A percentile compares a stretch with the other conserved stretches of the same genome.
Conservation (phyloP, 2,113 vertebrate species). For the Festucalex cinctus region DNA sequence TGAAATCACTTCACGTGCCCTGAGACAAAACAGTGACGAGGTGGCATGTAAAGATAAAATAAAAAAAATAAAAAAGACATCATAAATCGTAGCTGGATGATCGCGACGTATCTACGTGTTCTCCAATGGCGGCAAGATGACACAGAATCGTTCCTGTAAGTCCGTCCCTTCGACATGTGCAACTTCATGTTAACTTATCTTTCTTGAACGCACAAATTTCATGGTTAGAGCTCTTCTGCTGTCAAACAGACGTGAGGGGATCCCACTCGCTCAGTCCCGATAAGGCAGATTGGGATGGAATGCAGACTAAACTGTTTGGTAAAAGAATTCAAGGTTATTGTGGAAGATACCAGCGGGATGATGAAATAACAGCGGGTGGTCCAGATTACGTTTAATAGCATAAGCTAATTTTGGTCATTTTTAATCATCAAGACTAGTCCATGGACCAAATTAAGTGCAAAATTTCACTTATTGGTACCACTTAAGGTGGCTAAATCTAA, state of each 20-base stretch:
- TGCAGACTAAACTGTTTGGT: neutral
- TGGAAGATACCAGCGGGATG: neutral
- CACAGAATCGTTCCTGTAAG: neutral
- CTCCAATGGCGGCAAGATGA: too few relatives aligned
- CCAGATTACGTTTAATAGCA: too few relatives aligned
- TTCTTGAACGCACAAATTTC: too few relatives aligned
- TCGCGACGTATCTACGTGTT: too few relatives aligned
- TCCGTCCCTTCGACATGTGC: neutral
- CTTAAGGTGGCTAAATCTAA: too few relatives aligned
- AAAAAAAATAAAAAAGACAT: too few relatives aligned
- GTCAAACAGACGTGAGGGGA: neutral
- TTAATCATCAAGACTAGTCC: too few relatives aligned
- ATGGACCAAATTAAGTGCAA: too few relatives aligned
- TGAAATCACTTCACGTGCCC: neutral
- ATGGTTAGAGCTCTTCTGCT: neutral
- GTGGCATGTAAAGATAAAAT: neutral
- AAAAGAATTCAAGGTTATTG: neutral
- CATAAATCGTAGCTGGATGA: too few relatives aligned
- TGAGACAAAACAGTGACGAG: slow-evolving; percentile 3
- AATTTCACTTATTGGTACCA: too few relatives aligned
- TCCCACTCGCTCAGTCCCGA: neutral
- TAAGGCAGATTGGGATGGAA: neutral
- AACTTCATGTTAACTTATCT: neutral
- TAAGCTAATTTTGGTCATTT: too few relatives aligned
- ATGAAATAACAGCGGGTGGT: neutral